A percentile compares a stretch with the other conserved stretches of the same genome.
These are phyloP conservation scores for Chloroceryle inda DNA, from an alignment of 2,797 vertebrate genomes.

Conservation along the genomic window DNA sequence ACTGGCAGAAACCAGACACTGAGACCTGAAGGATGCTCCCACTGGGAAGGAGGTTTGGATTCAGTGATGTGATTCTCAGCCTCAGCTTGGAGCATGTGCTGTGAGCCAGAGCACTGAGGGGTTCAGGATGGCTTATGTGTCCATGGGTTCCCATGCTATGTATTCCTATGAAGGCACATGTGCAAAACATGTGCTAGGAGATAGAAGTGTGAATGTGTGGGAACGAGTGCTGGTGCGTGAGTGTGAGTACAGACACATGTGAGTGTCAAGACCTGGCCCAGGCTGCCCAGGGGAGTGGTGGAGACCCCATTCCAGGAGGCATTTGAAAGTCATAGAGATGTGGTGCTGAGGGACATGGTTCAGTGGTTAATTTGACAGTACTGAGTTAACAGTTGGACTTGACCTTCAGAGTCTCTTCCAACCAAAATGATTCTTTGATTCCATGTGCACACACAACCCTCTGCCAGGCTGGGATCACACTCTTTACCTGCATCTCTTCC, in stretches of 20 bases:
- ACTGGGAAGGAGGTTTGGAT: neutral
- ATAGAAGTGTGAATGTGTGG: neutral
- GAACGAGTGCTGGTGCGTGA: neutral
- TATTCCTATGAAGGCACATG: accelerated
- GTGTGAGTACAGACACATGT: accelerated
- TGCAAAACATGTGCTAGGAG: accelerated
- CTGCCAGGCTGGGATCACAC: neutral
- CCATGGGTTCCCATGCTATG: accelerated
- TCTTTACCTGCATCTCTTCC: neutral
- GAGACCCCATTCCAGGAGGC: no score
- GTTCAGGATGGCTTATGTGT: neutral
- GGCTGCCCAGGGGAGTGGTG: neutral
- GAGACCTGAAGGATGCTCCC: neutral
- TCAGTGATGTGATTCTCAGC: neutral
- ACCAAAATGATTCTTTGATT: neutral
- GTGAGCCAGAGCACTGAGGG: neutral
- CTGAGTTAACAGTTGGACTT: no score
- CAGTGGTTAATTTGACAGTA: no score
- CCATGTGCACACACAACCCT: neutral
- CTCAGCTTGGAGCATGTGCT: neutral
- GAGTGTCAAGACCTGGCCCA: neutral
- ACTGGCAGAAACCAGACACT: neutral
- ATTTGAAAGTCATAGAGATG: no score
- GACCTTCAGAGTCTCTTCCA: neutral
- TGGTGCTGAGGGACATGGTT: no score